Evolutionary conservation across 2,888 invertebrate species (phyloP), one percentile per base, ranked within the genome.

Genomic region (Pediacus dermestoides): DNA sequence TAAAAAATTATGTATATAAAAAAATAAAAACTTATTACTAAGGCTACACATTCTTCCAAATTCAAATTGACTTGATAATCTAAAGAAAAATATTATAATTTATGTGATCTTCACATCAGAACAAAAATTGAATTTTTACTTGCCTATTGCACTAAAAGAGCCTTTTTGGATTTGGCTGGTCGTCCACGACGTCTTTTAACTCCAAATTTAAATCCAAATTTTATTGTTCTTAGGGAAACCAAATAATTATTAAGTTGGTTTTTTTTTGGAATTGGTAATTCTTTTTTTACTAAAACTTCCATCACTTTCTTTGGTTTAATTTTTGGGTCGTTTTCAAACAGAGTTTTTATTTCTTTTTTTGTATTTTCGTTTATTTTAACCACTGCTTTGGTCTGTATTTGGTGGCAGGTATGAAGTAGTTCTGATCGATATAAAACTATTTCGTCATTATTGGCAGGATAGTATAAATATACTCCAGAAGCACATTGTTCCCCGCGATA

Each of bases 261-360:
- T 30, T 34, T 42, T 15, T 9, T 42, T 22, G 39, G 39, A 22
- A 40, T 22, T 34, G 34, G 4, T 12, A 34, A 16, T 16, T 42
- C 31, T 30, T 43, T 43, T 26, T 35, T 39, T 2, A 7, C 10
- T 35, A 43, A 40, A 35, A 34, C 36, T 12, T 43, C 43, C 1
- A 43, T 2, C 39, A 43, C 28, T 16, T 43, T 43, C 36, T 43
- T 43, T 15, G 39, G 43, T 40, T 43, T 36, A 34, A 34, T 30
- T 42, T 42, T 42, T 39, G 42, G 16, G 25, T 42, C 42, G 12
- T 15, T 13, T 16, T 41, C 23, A 15, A 44, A 44, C 16, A 44
- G 34, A 9, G 28, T 23, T 3, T 42, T 42, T 8, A 44, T 44
- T 18, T 44, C 37, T 9, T 6, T 22, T 44, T 41, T 44, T 18